Base-by-base conservation (phyloP, 2,797 vertebrate species). In the Bradypodion pumilum region DNA sequence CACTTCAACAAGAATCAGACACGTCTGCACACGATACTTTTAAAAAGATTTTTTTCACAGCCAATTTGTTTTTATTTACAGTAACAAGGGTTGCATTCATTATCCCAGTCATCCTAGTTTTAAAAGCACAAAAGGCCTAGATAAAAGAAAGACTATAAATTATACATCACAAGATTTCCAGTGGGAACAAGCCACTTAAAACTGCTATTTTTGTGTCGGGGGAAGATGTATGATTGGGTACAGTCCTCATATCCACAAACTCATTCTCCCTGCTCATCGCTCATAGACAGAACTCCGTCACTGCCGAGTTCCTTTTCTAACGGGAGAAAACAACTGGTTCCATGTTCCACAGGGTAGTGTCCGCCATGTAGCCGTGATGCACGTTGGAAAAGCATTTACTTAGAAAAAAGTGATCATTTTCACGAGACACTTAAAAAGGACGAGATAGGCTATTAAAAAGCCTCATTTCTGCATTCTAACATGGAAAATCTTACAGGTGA, bases 1-100 rank as follows among this genome's bases (percentile, higher is more conserved):
- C 87, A 93, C 92, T 92, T 91, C 49, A 93, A 91, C 87, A 92
- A 92, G 90, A 93, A 93, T 92, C 80, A 87, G 87, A 92, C 86
- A 90, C 82, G 85, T 90, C n/a, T n/a, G 92, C 86, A 83, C 92
- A 78, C 62, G 86, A 85, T 85, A 77, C 56, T 90, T 92, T 72
- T 32, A 92, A 92, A 94, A 84, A 52, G 40, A n/a, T 93, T 91
- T 91, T 91, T 92, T 91, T 91, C 92, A 92, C 85, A 92, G 88
- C 90, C 88, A 92, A 94, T 92, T 93, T 93, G 52, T 91, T n/a
- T 66, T 70, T 89, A 72, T 85, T 91, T 88, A 89, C 88, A 90
- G 86, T 91, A 88, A 88, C 69, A 90, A 92, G 92, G 91, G 89
- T 84, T 86, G 85, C 86, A 92, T 86, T 87, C 88, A 86, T 90